These are phyloP conservation scores for Diacarnus erythraeanus DNA, from an alignment of 37 sponge, comb jelly and placozoan species.

Conservation along the genomic window DNA sequence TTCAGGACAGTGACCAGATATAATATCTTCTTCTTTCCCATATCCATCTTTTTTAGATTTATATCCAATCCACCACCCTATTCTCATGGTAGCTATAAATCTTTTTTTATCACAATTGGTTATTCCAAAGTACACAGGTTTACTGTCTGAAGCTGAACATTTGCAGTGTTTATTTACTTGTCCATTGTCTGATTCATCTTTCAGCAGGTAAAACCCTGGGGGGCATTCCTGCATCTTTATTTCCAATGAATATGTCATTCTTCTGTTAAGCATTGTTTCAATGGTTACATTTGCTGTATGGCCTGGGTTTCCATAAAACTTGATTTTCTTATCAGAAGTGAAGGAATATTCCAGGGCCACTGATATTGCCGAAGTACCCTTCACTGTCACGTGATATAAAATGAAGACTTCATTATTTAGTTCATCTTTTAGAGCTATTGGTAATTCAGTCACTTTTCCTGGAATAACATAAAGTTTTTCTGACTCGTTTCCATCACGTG, in stretches of 20 bases:
- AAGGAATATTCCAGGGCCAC: background rate
- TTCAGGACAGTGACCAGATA: slow-evolving; percentile 20
- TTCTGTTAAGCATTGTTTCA: background rate
- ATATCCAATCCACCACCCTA: slow-evolving; percentile 4
- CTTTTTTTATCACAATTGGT: background rate
- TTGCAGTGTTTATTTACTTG: no score
- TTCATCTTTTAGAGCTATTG: background rate
- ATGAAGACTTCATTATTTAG: background rate
- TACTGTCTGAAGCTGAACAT: background rate
- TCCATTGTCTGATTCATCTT: no score
- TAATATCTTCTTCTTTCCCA: background rate
- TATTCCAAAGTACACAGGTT: background rate
- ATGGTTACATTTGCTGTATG: background rate
- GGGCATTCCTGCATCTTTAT: background rate
- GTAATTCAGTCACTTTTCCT: background rate
- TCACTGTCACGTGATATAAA: background rate
- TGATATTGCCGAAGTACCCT: background rate
- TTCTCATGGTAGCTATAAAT: background rate
- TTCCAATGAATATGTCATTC: background rate
- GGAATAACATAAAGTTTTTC: no score
- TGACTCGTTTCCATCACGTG: background rate
- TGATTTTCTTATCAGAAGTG: background rate
- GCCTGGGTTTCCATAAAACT: background rate
- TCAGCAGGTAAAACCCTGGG: no score
- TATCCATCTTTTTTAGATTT: background rate